phyloP scores from a whole-genome alignment of 2,797 vertebrate genomes.

The Neosalanx taihuensis region DNA sequence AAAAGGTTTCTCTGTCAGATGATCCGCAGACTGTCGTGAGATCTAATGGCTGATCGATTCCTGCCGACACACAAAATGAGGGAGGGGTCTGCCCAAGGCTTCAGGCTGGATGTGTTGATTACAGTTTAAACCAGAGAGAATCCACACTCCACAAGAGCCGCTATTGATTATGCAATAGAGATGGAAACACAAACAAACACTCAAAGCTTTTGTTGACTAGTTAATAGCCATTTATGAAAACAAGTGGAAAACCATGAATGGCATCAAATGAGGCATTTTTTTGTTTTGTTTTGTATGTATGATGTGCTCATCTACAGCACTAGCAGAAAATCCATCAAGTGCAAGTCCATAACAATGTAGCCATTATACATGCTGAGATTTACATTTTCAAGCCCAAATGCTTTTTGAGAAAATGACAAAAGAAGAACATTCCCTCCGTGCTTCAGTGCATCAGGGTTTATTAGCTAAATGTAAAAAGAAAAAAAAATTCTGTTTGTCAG shows the following conservation, averaged over 20 bases:
- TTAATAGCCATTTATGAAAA: neutral
- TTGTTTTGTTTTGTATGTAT: too few relatives aligned
- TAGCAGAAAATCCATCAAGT: too few relatives aligned
- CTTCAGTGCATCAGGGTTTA: too few relatives aligned
- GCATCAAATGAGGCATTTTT: too few relatives aligned
- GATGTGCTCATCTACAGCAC: too few relatives aligned
- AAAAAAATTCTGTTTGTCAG: neutral
- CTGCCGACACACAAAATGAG: neutral
- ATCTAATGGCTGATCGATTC: neutral
- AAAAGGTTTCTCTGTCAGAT: neutral
- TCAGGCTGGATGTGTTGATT: neutral
- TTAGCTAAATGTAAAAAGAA: too few relatives aligned
- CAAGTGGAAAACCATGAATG: neutral
- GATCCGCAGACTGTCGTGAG: neutral
- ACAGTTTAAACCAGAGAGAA: neutral
- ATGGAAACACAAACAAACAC: neutral
- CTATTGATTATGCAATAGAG: neutral
- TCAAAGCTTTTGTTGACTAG: neutral
- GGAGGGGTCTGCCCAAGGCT: neutral
- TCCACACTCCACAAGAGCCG: neutral
- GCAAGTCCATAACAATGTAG: too few relatives aligned
- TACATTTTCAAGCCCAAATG: too few relatives aligned
- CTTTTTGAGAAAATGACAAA: too few relatives aligned
- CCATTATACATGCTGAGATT: too few relatives aligned
- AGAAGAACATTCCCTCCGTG: too few relatives aligned